A percentile compares a stretch with the other conserved stretches of the same genome.
Evolutionary conservation across 2,888 invertebrate genomes (phyloP).

Genomic region (Hipparchia semele): DNA sequence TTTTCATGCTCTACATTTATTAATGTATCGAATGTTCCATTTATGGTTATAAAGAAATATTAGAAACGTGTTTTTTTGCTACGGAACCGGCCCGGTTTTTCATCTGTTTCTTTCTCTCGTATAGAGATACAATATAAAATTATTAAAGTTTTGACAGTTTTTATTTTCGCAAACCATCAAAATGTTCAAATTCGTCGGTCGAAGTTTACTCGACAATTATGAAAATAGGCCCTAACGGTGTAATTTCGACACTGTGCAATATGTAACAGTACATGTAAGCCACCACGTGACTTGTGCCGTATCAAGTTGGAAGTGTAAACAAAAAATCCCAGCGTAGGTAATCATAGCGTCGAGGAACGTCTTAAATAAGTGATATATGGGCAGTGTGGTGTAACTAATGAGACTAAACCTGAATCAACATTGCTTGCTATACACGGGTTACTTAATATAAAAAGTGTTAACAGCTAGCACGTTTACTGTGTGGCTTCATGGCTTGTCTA

Average conservation of each 20-base stretch:
- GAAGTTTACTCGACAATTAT: no score
- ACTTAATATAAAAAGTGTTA: constrained; percentile 45
- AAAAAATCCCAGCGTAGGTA: constrained; percentile 21
- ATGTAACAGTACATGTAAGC: background rate
- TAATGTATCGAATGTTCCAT: no score
- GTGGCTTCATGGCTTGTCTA: constrained; percentile 39
- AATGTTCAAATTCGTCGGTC: no score
- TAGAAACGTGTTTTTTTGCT: no score
- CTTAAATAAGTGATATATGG: constrained; percentile 27
- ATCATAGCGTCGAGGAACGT: constrained; percentile 23
- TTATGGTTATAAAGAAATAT: no score
- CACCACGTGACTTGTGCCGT: background rate
- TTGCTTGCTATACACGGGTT: constrained; percentile 43
- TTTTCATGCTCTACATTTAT: background rate
- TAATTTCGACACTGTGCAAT: background rate
- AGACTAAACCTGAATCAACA: constrained; percentile 38
- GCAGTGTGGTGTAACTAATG: constrained; percentile 20
- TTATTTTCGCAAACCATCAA: no score
- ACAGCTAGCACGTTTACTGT: constrained; percentile 39
- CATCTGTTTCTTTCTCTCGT: no score
- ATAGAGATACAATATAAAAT: no score
- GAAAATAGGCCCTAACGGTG: background rate
- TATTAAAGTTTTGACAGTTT: no score
- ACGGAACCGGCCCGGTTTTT: no score
- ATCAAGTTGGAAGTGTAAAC: constrained; percentile 14